Conservation (phyloP, 92 coral and sea anemone genomes). For the Zoanthus solanderi region DNA sequence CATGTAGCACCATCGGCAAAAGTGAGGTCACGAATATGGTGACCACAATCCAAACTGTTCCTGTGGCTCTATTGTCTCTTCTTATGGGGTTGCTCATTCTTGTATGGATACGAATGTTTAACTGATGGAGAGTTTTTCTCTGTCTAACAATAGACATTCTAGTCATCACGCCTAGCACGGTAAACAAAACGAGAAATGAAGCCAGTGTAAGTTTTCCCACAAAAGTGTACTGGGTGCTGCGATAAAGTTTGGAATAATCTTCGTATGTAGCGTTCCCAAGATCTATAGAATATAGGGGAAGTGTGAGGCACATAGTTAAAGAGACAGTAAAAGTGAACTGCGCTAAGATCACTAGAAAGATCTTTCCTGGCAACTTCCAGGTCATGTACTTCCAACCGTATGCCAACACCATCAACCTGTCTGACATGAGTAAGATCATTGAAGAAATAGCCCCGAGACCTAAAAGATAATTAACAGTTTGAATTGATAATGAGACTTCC, state of each 20-base stretch:
- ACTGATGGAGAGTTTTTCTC: not conserved
- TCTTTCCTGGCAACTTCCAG: conserved; percentile 43
- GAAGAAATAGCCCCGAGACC: conserved; percentile 50
- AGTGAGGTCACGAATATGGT: not conserved
- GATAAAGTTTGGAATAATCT: not conserved
- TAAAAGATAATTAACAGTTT: conserved; percentile 26
- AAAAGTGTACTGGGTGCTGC: not conserved
- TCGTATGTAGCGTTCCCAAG: conserved; percentile 8
- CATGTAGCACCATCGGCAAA: not conserved
- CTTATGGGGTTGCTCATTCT: not conserved
- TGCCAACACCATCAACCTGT: conserved; percentile 56
- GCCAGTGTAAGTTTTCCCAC: not conserved
- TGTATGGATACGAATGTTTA: conserved; percentile 12
- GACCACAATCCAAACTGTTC: conserved; percentile 37
- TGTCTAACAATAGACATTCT: not conserved
- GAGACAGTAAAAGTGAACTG: not conserved
- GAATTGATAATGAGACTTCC: conserved; percentile 23
- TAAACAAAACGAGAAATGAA: conserved; percentile 2
- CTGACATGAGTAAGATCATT: conserved; percentile 47
- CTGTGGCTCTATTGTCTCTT: conserved; percentile 8
- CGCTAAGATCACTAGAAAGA: conserved; percentile 7
- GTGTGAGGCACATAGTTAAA: not conserved
- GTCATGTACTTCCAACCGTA: conserved; percentile 54
- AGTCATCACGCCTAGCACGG: not conserved
- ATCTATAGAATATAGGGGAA: conserved; percentile 17